Base-by-base conservation (phyloP, 1,140 invertebrate genomes). In the Trissolcus basalis region DNA sequence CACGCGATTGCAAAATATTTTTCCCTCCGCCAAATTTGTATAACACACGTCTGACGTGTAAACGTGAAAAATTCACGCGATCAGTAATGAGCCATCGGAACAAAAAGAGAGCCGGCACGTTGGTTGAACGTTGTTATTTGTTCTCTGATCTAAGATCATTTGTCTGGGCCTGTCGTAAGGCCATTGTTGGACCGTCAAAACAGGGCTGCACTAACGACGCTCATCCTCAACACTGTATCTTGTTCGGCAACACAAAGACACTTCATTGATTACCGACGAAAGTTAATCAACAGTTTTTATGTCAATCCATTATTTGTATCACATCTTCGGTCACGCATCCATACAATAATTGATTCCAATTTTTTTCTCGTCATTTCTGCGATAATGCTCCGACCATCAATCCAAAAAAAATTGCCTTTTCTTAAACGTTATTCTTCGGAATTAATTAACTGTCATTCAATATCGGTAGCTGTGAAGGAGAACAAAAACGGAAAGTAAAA, bases 141-240 rank as follows among this genome's bases (percentile, higher is more conserved):
- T 87, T 87, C 83, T 84, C 79, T 76, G 79, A 81, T 82, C 80
- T 75, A 69, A n/a, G 80, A 77, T 83, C 83, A 88, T 87, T 88
- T 88, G 86, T 88, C 84, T 84, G 79, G 63, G 55, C 71, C 67
- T 69, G 71, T 60, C 71, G 54, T 58, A 45, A 53, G 51, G 78
- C 67, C 81, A 83, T 86, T 85, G 85, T 86, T 78, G 55, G 70
- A 74, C 77, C 84, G 84, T 88, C 86, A 86, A 87, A 88, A 87
- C 85, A 86, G 81, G 72, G 83, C 83, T 83, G 81, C 74, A 77
- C 81, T 86, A 87, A 86, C 84, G 83, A 86, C 68, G 78, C 67
- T 75, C 81, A 77, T 83, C 79, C 79, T 75, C 72, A 47, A 54
- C 67, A 41, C 27, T 44, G 48, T 64, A 60, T 59, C 77, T 70